Evolutionary conservation across 1,140 invertebrate genomes (phyloP).

Genomic region (Neodiprion virginianus): DNA sequence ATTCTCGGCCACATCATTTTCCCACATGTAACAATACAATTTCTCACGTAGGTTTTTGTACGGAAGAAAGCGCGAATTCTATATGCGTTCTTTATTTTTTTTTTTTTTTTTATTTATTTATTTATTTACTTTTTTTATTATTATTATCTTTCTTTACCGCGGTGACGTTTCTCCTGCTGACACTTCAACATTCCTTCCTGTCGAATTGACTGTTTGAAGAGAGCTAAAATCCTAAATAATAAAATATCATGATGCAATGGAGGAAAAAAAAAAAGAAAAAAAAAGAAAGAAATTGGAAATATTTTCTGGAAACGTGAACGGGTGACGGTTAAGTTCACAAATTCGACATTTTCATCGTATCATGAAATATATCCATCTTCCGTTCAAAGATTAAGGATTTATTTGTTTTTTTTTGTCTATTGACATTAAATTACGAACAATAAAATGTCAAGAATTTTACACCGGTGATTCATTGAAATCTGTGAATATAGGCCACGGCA

Average conservation of each 20-base stretch:
- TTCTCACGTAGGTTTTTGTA: no score
- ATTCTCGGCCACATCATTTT: no score
- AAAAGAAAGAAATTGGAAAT: neutral
- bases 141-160: slow-evolving; percentile 20
- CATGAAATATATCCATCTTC: neutral
- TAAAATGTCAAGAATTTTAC: neutral
- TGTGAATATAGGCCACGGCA: no score
- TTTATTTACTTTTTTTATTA: neutral
- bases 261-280: no score
- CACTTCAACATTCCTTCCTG: no score
- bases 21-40: no score
- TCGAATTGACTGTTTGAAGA: no score
- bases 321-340: neutral
- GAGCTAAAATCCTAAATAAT: no score
- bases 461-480: neutral
- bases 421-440: neutral
- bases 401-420: neutral
- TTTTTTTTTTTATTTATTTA: no score
- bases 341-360: neutral
- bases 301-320: neutral
- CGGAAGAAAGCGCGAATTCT: neutral
- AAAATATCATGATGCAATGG: no score
- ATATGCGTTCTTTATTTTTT: slow-evolving; percentile 8
- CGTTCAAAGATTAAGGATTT: neutral
- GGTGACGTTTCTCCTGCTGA: slow-evolving; percentile 16